These are phyloP conservation scores for Aegithalos caudatus DNA, from an alignment of 2,113 vertebrate genomes.

Conservation along the genomic window DNA sequence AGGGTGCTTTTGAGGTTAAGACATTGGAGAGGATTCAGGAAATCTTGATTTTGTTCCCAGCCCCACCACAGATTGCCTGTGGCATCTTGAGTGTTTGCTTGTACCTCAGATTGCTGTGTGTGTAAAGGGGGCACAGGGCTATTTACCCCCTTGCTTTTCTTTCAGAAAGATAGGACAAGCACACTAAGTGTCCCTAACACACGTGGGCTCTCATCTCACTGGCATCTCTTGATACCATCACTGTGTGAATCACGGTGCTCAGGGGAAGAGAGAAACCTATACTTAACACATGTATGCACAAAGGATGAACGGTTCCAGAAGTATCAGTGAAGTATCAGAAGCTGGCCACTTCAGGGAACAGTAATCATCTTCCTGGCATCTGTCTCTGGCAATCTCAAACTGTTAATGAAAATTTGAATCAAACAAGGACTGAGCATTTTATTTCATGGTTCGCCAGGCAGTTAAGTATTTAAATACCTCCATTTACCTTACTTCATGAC, in stretches of 20 bases:
- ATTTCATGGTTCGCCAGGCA: background rate
- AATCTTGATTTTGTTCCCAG: slow-evolving; percentile 3
- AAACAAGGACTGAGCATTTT: background rate
- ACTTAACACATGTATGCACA: background rate
- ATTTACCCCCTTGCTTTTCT: background rate
- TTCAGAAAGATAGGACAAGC: background rate
- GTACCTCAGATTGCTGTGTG: background rate
- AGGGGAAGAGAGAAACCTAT: background rate
- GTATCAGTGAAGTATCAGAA: background rate
- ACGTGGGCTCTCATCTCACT: background rate
- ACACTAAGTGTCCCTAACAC: background rate
- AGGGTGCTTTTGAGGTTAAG: slow-evolving; percentile 54
- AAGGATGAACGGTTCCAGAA: background rate
- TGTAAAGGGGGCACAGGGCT: background rate
- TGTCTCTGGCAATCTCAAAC: background rate
- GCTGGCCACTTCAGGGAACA: background rate
- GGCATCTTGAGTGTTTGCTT: background rate
- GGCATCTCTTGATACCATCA: background rate
- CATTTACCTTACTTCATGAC: background rate
- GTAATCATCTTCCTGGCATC: background rate
- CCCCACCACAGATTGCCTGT: background rate
- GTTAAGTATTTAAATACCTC: background rate
- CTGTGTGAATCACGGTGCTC: background rate
- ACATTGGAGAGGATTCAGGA: slow-evolving; percentile 29
- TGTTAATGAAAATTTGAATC: background rate